phyloP scores from a whole-genome alignment of 2,797 vertebrate genomes.

The Sebastes nivosus region DNA sequence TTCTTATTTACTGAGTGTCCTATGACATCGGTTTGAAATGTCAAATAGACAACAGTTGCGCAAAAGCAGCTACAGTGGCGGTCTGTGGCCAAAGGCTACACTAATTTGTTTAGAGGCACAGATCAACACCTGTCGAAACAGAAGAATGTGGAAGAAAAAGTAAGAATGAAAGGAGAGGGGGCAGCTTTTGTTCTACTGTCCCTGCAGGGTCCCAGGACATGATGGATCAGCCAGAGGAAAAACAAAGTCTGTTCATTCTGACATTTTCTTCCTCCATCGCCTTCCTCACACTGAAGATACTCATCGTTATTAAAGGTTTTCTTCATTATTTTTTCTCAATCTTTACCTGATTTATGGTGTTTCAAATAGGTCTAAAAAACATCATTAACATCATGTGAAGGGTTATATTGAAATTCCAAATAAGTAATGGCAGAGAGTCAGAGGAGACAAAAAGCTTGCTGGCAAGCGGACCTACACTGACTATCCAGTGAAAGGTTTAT shows the following conservation, averaged over 20 bases:
- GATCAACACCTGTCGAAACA: slow-evolving; percentile 77
- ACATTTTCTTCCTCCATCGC: not conserved
- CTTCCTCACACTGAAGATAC: not conserved
- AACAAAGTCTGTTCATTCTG: slow-evolving; percentile 11
- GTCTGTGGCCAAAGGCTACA: slow-evolving; percentile 29
- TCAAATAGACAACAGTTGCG: slow-evolving; percentile 1
- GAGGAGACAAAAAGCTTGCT: not conserved
- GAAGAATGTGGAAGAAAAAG: slow-evolving; percentile 46
- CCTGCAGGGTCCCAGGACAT: slow-evolving; percentile 55
- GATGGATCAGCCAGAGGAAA: slow-evolving; percentile 39
- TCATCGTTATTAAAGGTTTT: not conserved
- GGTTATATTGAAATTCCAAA: not conserved
- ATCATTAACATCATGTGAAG: not conserved
- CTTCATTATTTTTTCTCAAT: not conserved
- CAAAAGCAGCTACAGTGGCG: slow-evolving; percentile 19
- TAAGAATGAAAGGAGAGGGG: slow-evolving; percentile 22
- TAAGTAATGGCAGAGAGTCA: not conserved
- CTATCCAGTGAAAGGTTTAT: not conserved
- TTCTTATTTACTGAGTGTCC: not conserved
- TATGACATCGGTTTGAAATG: not conserved
- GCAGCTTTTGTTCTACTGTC: slow-evolving; percentile 58
- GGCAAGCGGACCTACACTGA: not conserved
- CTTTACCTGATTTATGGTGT: not conserved
- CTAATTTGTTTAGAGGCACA: slow-evolving; percentile 67
- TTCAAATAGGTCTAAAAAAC: not conserved